Conservation (phyloP, 2,888 invertebrate species). For the Caenorhabditis doughertyi region DNA sequence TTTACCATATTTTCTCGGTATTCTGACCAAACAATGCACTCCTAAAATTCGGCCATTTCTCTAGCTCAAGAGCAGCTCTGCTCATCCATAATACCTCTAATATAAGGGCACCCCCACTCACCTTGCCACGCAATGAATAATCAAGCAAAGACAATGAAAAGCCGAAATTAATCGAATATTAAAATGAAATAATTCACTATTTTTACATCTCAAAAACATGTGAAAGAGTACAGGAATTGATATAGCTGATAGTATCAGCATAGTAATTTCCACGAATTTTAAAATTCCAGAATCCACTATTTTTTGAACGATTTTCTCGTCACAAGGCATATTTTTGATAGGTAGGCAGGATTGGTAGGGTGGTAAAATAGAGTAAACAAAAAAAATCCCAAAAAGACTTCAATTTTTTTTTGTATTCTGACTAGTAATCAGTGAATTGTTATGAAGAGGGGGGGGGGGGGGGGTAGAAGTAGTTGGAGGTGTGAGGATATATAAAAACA, state of each 20-base stretch:
- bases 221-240: conserved; percentile 25
- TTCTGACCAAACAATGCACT: too few species aligned
- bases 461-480: too few species aligned
- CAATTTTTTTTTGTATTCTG: too few species aligned
- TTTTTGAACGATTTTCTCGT: background rate
- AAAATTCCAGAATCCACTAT: conserved; percentile 5
- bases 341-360: too few species aligned
- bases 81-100: background rate
- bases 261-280: background rate
- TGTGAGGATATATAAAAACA: too few species aligned
- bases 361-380: too few species aligned
- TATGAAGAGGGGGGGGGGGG: too few species aligned
- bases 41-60: background rate
- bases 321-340: conserved; percentile 29
- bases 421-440: too few species aligned
- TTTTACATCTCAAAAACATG: conserved; percentile 27
- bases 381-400: too few species aligned
- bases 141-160: conserved; percentile 32
- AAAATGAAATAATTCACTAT: conserved; percentile 35
- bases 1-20: too few species aligned
- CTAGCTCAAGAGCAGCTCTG: background rate
- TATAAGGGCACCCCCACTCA: too few species aligned
- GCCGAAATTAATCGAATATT: conserved; percentile 39
- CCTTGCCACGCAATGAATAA: conserved; percentile 40
- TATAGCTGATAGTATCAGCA: conserved; percentile 4